phyloP scores from a whole-genome alignment of 2,888 invertebrate genomes.

The Melitaea athalia region DNA sequence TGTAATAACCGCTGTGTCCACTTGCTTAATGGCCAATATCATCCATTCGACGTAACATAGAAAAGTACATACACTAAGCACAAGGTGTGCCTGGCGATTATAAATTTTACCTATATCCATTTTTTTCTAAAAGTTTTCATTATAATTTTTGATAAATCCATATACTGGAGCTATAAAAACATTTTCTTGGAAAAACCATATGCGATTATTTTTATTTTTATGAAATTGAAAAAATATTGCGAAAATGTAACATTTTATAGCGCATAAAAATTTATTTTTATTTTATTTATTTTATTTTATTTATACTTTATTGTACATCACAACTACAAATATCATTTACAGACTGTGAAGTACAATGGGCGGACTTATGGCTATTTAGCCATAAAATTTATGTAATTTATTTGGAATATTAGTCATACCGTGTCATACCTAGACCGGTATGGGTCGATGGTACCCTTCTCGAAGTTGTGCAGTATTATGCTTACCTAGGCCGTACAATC shows the following conservation, averaged over 20 bases:
- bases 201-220: not conserved
- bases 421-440: no score
- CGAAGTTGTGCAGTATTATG: no score
- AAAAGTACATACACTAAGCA: not conserved
- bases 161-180: not conserved
- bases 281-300: no score
- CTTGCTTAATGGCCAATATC: not conserved
- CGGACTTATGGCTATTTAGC: no score
- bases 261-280: no score
- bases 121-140: not conserved
- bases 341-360: no score
- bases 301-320: no score
- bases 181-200: not conserved
- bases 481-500: no score
- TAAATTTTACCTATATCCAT: slow-evolving; percentile 12
- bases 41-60: not conserved
- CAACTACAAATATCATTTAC: no score
- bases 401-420: no score
- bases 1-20: not conserved
- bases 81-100: not conserved
- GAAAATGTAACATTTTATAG: not conserved
- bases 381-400: no score
- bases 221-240: not conserved
- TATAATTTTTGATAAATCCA: slow-evolving; percentile 4
- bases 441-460: no score